phyloP scores from a whole-genome alignment of 2,797 vertebrate genomes.

The Lates japonicus region DNA sequence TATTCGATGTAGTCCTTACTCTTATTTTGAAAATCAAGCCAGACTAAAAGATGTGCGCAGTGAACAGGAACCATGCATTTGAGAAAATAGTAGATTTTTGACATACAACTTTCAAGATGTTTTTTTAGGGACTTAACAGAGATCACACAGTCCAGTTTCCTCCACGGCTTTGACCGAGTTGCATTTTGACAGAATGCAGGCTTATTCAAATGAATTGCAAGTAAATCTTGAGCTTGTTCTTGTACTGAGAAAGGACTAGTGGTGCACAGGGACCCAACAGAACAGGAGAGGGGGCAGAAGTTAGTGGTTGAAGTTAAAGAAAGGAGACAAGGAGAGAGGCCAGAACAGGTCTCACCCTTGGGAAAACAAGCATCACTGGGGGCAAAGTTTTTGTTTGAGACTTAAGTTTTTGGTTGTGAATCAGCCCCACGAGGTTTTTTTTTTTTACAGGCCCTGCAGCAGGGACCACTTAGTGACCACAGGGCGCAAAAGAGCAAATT shows the following conservation, averaged over 20 bases:
- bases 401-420: constrained; percentile 12
- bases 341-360: constrained; percentile 1
- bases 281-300: not conserved
- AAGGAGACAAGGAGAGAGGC: not conserved
- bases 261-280: not conserved
- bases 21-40: constrained; percentile 21
- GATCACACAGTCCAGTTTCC: constrained; percentile 9
- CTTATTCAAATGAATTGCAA: constrained; percentile 58
- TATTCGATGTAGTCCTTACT: constrained; percentile 15
- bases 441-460: constrained; percentile 29
- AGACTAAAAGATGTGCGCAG: not conserved
- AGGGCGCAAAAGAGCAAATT: constrained; percentile 25
- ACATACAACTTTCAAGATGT: not conserved
- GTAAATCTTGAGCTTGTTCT: constrained; percentile 35
- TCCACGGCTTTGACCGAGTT: constrained; percentile 31
- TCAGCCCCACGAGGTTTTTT: constrained; percentile 42
- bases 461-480: constrained; percentile 15
- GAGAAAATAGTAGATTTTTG: not conserved
- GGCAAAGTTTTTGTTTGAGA: constrained; percentile 21
- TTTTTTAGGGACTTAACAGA: not conserved
- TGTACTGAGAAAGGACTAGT: not conserved
- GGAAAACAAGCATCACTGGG: constrained; percentile 18
- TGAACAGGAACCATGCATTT: not conserved
- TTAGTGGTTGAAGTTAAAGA: not conserved
- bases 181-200: constrained; percentile 42